Base-by-base conservation (phyloP, 2,888 invertebrate genomes). In the Clitarchus hookeri region DNA sequence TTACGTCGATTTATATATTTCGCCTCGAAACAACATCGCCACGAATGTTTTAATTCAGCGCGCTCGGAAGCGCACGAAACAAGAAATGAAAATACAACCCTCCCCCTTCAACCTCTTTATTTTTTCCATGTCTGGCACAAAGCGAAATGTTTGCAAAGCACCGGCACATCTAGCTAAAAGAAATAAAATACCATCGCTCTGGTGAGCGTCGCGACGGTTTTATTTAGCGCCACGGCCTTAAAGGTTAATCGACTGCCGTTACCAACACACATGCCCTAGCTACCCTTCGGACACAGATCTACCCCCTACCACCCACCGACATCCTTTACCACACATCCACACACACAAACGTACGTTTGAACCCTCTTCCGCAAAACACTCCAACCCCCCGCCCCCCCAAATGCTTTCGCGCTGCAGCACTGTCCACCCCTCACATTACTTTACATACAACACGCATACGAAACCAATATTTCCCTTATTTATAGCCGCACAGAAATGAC, bases 401-500 rank as follows among this genome's bases (percentile, higher is more conserved):
- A 27, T 27, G n/a, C 82, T 82, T 44, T 27, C 16, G 36, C 27
- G 12, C 27, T 8, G 82, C 12, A 19, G 23, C 82, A 9, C 19
- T n/a, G n/a, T 65, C 23, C 65, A 48, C 65, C 65, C 19, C n/a
- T 9, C 65, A 23, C 65, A 65, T 65, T 65, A 65, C 65, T 65
- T 65, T 65, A 23, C 65, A 82, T 27, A 19, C 36, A 82, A 82
- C 82, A 82, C 82, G 44, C 82, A 82, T 82, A 82, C 44, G 82
- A 82, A 82, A 82, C 82, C 82, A 82, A 82, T 82, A 82, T 84
- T 84, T 84, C 44, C 80, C 84, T 87, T 87, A 87, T 87, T 87
- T 87, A 87, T 87, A 84, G 86, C 87, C 85, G 77, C 87, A 87
- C 86, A 86, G 83, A 86, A 86, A 86, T 86, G 86, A 86, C 86